These are phyloP conservation scores for Stichodactyla helianthus DNA, from an alignment of 64 coral and sea anemone species.

Conservation along the genomic window DNA sequence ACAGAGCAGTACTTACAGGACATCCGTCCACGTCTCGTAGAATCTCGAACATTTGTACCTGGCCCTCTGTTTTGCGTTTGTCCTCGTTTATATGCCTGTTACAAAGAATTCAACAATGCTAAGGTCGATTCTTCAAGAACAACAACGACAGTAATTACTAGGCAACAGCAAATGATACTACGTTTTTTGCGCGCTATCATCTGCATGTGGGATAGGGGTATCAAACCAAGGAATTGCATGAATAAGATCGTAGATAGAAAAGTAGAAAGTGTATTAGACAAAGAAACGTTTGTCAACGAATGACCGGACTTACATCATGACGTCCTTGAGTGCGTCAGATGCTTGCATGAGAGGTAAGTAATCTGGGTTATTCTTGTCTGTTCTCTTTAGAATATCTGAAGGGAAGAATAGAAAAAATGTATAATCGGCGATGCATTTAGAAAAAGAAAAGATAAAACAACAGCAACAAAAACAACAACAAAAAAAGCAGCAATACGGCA, in stretches of 20 bases:
- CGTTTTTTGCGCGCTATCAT: too few species aligned
- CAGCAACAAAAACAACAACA: too few species aligned
- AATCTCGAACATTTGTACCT: conserved; percentile 99
- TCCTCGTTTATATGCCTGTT: conserved; percentile 96
- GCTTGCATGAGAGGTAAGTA: conserved; percentile 67
- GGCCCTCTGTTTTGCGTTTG: conserved; percentile 96
- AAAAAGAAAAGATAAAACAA: too few species aligned
- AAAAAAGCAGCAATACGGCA: too few species aligned
- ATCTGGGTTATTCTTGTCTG: conserved; percentile 89
- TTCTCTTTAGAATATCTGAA: conserved; percentile 88
- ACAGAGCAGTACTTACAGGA: conserved; percentile 47
- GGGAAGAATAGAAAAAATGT: not conserved
- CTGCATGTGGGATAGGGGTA: too few species aligned
- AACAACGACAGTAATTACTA: not conserved
- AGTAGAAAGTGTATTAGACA: too few species aligned
- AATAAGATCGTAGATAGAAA: too few species aligned
- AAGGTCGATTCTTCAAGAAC: not conserved
- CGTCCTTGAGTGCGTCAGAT: conserved; percentile 79
- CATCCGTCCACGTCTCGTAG: conserved; percentile 92
- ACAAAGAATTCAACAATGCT: not conserved
- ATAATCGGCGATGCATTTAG: not conserved
- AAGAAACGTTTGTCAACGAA: too few species aligned
- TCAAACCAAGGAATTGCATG: too few species aligned
- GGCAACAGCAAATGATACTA: too few species aligned
- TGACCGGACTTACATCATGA: conserved; percentile 70